A percentile compares a stretch with the other conserved stretches of the same genome.
phyloP scores from a whole-genome alignment of 2,113 vertebrate genomes.

The Ameiurus melas region DNA sequence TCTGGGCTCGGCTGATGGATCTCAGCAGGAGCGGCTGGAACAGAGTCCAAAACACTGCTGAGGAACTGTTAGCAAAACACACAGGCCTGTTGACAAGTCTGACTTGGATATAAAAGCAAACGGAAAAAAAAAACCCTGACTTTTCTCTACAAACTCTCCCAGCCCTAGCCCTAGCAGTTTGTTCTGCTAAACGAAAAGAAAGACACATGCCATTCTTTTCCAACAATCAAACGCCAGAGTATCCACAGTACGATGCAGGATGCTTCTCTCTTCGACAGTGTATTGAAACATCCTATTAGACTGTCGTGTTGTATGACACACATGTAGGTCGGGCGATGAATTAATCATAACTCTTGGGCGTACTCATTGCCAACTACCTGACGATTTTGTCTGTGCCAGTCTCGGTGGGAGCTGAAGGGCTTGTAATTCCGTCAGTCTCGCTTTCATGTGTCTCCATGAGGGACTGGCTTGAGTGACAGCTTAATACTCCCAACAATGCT shows the following conservation, averaged over 20 bases:
- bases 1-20: constrained; percentile 13
- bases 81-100: constrained; percentile 27
- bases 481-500: constrained; percentile 50
- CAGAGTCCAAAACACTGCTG: background rate
- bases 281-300: constrained; percentile 48
- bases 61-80: constrained; percentile 13
- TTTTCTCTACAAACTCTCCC: background rate
- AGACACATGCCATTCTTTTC: constrained; percentile 31
- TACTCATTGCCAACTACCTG: constrained; percentile 37
- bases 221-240: constrained; percentile 18
- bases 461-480: constrained; percentile 50
- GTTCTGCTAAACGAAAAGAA: constrained; percentile 22
- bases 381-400: constrained; percentile 44
- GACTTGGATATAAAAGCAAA: constrained; percentile 14
- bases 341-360: constrained; percentile 47
- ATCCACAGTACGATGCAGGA: background rate
- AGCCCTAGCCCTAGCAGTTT: background rate
- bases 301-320: constrained; percentile 36
- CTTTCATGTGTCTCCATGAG: constrained; percentile 41
- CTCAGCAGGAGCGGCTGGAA: constrained; percentile 4
- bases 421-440: constrained; percentile 50
- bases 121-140: background rate
- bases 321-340: constrained; percentile 45
- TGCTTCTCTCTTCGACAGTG: constrained; percentile 7
- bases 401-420: constrained; percentile 41